phyloP scores from a whole-genome alignment of 2,797 vertebrate genomes.

The Arremon aurantiirostris region DNA sequence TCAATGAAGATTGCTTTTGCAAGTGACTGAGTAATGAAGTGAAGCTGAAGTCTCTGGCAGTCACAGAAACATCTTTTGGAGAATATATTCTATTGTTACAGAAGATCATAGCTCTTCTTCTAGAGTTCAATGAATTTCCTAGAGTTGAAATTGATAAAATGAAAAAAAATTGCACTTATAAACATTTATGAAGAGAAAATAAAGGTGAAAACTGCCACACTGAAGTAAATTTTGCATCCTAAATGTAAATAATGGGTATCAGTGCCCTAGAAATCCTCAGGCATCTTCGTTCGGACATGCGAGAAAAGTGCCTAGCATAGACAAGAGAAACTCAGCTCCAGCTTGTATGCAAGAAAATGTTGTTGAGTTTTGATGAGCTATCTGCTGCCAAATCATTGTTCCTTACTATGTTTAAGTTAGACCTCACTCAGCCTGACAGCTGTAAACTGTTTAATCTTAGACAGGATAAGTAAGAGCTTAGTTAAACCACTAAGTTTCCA shows the following conservation, averaged over 20 bases:
- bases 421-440: background rate
- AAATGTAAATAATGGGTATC: background rate
- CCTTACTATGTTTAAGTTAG: background rate
- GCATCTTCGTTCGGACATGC: fast-evolving
- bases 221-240: background rate
- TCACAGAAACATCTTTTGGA: background rate
- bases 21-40: background rate
- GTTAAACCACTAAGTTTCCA: background rate
- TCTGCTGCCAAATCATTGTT: background rate
- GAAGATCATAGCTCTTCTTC: background rate
- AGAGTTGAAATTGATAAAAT: background rate
- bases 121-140: background rate
- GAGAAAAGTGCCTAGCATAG: background rate
- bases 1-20: background rate
- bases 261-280: background rate
- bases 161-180: background rate
- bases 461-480: background rate
- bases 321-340: background rate
- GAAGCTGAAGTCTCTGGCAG: background rate
- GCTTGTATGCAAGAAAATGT: background rate
- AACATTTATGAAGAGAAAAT: background rate
- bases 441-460: background rate
- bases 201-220: background rate
- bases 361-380: background rate
- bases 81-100: background rate